Base-by-base conservation (phyloP, 2,888 invertebrate genomes). In the Ephialtes manifestator region DNA sequence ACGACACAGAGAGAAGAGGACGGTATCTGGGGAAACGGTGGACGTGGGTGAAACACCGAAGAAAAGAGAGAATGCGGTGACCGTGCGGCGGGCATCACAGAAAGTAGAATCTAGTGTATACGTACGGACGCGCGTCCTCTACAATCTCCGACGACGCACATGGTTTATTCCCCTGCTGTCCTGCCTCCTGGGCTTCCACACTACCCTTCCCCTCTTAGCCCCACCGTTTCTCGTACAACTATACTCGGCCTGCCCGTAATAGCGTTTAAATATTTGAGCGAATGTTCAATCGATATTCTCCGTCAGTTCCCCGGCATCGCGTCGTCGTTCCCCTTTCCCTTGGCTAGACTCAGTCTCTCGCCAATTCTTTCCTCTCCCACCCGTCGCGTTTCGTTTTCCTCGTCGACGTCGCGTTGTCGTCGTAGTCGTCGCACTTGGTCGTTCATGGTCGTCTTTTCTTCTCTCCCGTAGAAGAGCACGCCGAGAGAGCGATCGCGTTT, bases 181-280 rank as follows among this genome's bases (percentile, higher is more conserved):
- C 58, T 53, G 75, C 65, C 72, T 71, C 71, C 60, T 53, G 80
- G 72, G 75, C 76, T 74, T 53, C 28, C 74, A 53, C 63, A 24
- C 68, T 63, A 28, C 35, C 67, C 74, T 55, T 81, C 71, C 53
- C 35, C 39, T 0, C 11, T 20, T 46, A 24, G 24, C 20, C 46
- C 53, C 13, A n/a, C 58, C 46, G 43, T 39, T 55, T 28, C 13
- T 75, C 86, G 87, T 90, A 88, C 86, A 90, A 90, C 89, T 89
- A 89, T 89, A 91, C 87, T 87, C 71, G 68, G 58, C 77, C 88
- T 80, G 83, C 85, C 88, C 87, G 92, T 92, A 92, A 93, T 93
- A 92, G 92, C 92, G 91, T 92, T 93, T 93, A 92, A 93, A 93
- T 93, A 93, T 93, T 92, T 93, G 90, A 93, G 90, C 88, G 91